Evolutionary conservation across 2,888 invertebrate species (phyloP), one percentile per base, ranked within the genome.

Genomic region (Hydroisotoma schaefferi): DNA sequence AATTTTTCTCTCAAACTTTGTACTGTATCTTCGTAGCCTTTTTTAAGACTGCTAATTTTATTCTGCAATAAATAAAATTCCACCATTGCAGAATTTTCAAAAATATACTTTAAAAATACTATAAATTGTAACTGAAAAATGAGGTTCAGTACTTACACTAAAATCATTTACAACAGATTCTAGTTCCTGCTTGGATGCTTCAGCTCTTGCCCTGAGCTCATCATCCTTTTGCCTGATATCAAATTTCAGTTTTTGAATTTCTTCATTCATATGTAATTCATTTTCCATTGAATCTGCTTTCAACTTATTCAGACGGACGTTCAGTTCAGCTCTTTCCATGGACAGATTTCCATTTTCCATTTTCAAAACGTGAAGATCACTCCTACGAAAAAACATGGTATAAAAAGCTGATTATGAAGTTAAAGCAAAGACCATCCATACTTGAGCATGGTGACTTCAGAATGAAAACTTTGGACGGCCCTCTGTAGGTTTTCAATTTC

Each of bases 401-500:
- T 12, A 48, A 33, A 33, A 33, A 15, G 15, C 8, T 10, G 33
- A 47, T 47, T 47, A 8, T 22, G 20, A 25, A 27, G 12, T 23
- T 25, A 59, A 38, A 49, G 20, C 46, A 40, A 25, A 51, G 18
- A 46, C 22, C 37, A 20, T 33, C n/a, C 44, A 56, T 67, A 72
- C 72, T 69, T 72, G 15, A 72, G 33, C 15, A 72, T 62, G 0
- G 69, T 58, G 38, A 72, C 64, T 47, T 72, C 70, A 1, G 72
- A 70, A 47, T 70, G 69, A 46, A 68, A 70, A 46, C 70, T 68
- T 57, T 72, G 72, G 18, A 72, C 67, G 38, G 70, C 69, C 43
- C 63, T 66, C 43, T 72, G 72, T 20, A 72, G 55, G 56, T 68
- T 72, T 40, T 72, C 72, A 5, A 72, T 37, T 57, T 72, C 70